Percentiles rank a stretch among this genome's conserved stretches.
Conservation (phyloP, 1,140 invertebrate genomes). For the Ceratina japonica region DNA sequence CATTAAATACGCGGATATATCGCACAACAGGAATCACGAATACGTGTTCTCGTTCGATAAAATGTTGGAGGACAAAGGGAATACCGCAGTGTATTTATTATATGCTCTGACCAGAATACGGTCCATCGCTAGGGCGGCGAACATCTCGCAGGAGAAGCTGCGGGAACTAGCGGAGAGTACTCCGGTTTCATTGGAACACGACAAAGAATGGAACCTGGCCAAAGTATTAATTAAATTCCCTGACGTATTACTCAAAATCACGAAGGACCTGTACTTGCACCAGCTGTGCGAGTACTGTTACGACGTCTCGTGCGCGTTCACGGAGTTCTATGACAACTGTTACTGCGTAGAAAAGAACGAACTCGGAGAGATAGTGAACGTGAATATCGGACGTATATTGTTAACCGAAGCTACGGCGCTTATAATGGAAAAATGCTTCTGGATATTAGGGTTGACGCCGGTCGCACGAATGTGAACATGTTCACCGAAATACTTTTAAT, state of each 20-base stretch:
- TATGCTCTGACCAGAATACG: constrained; percentile 97
- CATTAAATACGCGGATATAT: constrained; percentile 99
- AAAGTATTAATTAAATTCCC: constrained; percentile 93
- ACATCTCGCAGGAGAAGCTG: constrained; percentile 82
- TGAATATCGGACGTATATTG: constrained; percentile 93
- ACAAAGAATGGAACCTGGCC: constrained; percentile 96
- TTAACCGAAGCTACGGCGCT: constrained; percentile 95
- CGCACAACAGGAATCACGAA: constrained; percentile 95
- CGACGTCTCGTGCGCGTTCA: constrained; percentile 94
- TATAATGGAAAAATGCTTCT: constrained; percentile 92
- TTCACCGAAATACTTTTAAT: not conserved
- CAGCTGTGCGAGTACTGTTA: constrained; percentile 97
- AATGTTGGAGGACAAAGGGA: constrained; percentile 99
- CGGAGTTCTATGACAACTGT: constrained; percentile 98
- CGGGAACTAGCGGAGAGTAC: constrained; percentile 80
- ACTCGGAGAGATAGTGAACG: constrained; percentile 87
- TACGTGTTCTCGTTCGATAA: constrained; percentile 99
- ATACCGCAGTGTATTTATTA: constrained; percentile 98
- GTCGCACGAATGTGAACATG: constrained; percentile 92
- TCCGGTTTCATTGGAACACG: constrained; percentile 89
- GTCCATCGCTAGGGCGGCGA: constrained; percentile 92
- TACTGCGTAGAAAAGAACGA: constrained; percentile 97
- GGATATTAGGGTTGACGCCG: constrained; percentile 95
- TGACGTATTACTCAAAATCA: constrained; percentile 91
- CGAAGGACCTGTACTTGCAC: constrained; percentile 93